A percentile compares a stretch with the other conserved stretches of the same genome.
phyloP scores from a whole-genome alignment of 2,888 invertebrate genomes.

The Coronaproctus castanopsis region DNA sequence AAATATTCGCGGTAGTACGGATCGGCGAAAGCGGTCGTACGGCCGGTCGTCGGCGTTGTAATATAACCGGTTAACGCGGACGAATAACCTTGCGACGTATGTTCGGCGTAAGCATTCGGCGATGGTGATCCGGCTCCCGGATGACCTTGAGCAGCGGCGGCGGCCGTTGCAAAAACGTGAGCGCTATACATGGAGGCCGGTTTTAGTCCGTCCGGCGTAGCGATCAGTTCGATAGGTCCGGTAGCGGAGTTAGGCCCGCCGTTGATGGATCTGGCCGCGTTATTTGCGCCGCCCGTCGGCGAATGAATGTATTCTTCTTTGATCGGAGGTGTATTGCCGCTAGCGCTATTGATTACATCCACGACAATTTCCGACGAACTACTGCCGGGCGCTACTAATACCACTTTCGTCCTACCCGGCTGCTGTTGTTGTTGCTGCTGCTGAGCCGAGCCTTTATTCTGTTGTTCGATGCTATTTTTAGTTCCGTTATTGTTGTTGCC shows the following conservation, averaged over 20 bases:
- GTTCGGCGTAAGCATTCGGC: conserved; percentile 36
- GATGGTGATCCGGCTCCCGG: conserved; percentile 36
- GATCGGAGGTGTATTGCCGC: conserved; percentile 31
- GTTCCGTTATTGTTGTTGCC: background rate
- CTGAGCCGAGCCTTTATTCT: conserved; percentile 11
- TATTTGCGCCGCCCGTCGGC: conserved; percentile 35
- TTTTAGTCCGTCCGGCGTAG: conserved; percentile 29
- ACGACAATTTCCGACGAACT: conserved; percentile 29
- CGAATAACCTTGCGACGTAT: conserved; percentile 25
- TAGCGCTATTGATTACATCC: conserved; percentile 29
- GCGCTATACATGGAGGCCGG: conserved; percentile 43
- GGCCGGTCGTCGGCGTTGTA: conserved; percentile 26
- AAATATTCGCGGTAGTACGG: conserved; percentile 68
- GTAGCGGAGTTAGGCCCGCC: conserved; percentile 45
- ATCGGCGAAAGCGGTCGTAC: conserved; percentile 42
- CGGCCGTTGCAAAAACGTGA: conserved; percentile 45
- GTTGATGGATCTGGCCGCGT: conserved; percentile 38
- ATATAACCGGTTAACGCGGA: conserved; percentile 24
- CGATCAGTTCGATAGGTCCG: conserved; percentile 31
- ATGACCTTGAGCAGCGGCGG: conserved; percentile 25
- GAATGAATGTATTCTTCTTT: conserved; percentile 28
- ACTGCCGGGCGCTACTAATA: conserved; percentile 27
- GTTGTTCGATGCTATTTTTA: conserved; percentile 3
- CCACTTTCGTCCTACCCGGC: conserved; percentile 26
- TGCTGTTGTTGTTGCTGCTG: conserved; percentile 7